These are phyloP conservation scores for Drosophila kurseongensis DNA, from an alignment of 1,140 invertebrate genomes.

Conservation along the genomic window DNA sequence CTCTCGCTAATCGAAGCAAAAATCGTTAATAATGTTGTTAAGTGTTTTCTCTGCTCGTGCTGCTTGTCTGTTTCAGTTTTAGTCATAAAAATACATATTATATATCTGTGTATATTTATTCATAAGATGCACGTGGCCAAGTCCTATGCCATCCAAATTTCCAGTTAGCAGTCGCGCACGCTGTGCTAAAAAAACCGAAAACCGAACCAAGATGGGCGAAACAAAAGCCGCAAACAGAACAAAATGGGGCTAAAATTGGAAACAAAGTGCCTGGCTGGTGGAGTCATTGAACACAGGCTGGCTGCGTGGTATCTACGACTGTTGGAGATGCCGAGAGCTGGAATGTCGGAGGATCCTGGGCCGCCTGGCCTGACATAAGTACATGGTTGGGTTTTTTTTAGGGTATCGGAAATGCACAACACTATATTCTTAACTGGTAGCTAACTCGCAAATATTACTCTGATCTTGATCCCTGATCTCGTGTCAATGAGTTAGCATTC, in stretches of 20 bases:
- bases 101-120: conserved; percentile 72
- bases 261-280: conserved; percentile 29
- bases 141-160: conserved; percentile 62
- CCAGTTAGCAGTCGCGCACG: conserved; percentile 42
- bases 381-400: conserved; percentile 26
- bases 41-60: conserved; percentile 59
- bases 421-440: conserved; percentile 38
- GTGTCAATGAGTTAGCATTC: conserved; percentile 43
- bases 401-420: conserved; percentile 38
- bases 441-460: conserved; percentile 41
- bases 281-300: conserved; percentile 66
- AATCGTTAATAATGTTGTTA: conserved; percentile 74
- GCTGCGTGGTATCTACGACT: conserved; percentile 56
- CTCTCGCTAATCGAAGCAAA: conserved; percentile 79
- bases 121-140: conserved; percentile 76
- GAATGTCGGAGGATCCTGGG: conserved; percentile 54
- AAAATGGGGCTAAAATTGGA: conserved; percentile 44
- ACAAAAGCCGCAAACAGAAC: conserved; percentile 62
- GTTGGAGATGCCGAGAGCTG: conserved; percentile 39
- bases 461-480: conserved; percentile 46
- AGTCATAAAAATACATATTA: conserved; percentile 80
- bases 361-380: conserved; percentile 44
- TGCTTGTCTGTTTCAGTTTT: conserved; percentile 33
- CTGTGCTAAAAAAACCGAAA: conserved; percentile 31
- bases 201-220: conserved; percentile 39